Evolutionary conservation across 2,113 vertebrate genomes (phyloP).

Genomic region (Paramisgurnus dabryanus): DNA sequence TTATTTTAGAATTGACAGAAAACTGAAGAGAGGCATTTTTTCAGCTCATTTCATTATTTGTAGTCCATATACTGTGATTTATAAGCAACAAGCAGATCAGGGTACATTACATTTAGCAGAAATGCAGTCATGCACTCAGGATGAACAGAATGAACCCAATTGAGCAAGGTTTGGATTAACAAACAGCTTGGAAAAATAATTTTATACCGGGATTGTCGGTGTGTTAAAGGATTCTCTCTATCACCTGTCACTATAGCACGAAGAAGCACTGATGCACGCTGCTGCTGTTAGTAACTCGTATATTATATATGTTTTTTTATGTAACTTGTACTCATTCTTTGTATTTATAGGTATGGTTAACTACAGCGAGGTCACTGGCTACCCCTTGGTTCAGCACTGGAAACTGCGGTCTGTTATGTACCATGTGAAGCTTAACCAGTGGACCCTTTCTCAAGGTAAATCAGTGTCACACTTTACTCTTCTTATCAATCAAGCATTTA

Average conservation of each 20-base stretch:
- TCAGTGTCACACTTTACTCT: background rate
- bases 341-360: constrained; percentile 88
- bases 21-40: constrained; percentile 25
- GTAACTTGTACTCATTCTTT: constrained; percentile 37
- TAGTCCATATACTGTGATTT: constrained; percentile 45
- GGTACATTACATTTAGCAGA: constrained; percentile 19
- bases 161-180: constrained; percentile 40
- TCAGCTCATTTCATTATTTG: constrained; percentile 21
- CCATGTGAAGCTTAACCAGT: constrained; percentile 93
- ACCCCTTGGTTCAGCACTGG: constrained; percentile 94
- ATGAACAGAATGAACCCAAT: constrained; percentile 34
- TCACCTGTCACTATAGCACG: background rate
- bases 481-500: background rate
- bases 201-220: constrained; percentile 22
- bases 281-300: too few species aligned
- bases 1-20: constrained; percentile 16
- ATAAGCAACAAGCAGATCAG: constrained; percentile 26
- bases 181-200: constrained; percentile 30
- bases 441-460: constrained; percentile 91
- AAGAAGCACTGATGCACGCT: background rate
- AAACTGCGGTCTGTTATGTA: constrained; percentile 90
- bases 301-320: background rate
- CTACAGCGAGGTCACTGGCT: constrained; percentile 97
- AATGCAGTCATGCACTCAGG: constrained; percentile 35
- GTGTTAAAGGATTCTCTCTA: background rate